Conservation (phyloP, 2,888 invertebrate species). For the Resseliella maxima region DNA sequence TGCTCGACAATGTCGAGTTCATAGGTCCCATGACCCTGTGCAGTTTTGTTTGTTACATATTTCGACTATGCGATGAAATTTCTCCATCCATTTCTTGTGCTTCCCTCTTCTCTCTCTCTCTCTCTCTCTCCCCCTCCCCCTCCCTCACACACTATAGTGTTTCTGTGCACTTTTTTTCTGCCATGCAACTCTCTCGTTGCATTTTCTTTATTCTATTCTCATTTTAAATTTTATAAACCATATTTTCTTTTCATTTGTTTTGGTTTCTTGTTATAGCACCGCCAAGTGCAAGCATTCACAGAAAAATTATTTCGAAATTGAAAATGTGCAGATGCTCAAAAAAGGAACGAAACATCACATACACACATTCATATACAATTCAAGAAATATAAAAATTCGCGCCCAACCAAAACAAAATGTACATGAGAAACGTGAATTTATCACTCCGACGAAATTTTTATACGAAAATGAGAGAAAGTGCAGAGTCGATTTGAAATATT, state of each 20-base stretch:
- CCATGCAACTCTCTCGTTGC: neutral
- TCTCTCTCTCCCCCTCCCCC: no score
- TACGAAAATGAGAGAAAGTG: neutral
- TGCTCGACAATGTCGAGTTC: slow-evolving; percentile 18
- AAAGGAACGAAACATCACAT: neutral
- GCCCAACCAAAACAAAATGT: neutral
- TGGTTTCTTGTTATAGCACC: neutral
- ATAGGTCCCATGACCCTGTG: slow-evolving; percentile 24
- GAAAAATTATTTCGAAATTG: slow-evolving; percentile 35
- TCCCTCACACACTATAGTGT: no score
- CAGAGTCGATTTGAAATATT: slow-evolving; percentile 1
- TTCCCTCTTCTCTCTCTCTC: neutral
- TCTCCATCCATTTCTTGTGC: neutral
- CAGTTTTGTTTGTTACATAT: neutral
- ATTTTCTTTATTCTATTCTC: neutral
- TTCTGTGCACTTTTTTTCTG: no score
- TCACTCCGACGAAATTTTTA: slow-evolving; percentile 10
- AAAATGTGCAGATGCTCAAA: neutral
- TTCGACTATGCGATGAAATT: slow-evolving; percentile 7
- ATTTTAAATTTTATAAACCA: slow-evolving; percentile 38
- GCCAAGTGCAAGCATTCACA: slow-evolving; percentile 31
- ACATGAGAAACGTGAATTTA: slow-evolving; percentile 4
- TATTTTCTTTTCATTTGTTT: neutral
- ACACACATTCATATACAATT: neutral
- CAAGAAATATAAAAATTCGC: neutral